Percentiles rank a stretch among this genome's conserved stretches.
Conservation (phyloP, 2,797 vertebrate species). For the Cossypha dichroa region DNA sequence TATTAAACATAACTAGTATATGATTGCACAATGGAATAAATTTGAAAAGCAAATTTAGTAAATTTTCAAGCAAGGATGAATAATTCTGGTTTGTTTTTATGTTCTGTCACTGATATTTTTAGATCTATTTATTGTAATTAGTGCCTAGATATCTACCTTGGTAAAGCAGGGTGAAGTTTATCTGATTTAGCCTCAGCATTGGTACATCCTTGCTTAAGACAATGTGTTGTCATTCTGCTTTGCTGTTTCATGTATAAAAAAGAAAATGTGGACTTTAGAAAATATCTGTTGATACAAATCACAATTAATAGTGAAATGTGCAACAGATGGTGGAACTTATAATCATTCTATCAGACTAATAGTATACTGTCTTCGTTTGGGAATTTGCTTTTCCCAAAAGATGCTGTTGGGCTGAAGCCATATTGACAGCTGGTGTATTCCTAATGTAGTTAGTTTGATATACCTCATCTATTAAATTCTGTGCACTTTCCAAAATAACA, state of each 20-base stretch:
- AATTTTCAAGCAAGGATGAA: neutral
- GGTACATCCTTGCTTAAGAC: neutral
- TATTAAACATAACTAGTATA: neutral
- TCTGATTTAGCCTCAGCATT: neutral
- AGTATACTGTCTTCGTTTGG: conserved; percentile 72
- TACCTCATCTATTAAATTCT: conserved; percentile 82
- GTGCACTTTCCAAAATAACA: conserved; percentile 81
- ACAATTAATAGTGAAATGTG: conserved; percentile 77
- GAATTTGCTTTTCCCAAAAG: conserved; percentile 77
- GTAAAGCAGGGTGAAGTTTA: neutral
- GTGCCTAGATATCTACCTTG: conserved; percentile 5
- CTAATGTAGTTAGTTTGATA: conserved; percentile 80
- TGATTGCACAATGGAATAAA: neutral
- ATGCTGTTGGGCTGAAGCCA: conserved; percentile 76
- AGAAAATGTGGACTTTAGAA: conserved; percentile 51
- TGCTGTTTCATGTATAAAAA: conserved; percentile 24
- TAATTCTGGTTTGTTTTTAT: neutral
- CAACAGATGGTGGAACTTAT: conserved; percentile 80
- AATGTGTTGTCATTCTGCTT: conserved; percentile 24
- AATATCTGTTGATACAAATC: conserved; percentile 66
- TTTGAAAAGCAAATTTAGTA: conserved; percentile 18
- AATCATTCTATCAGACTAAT: conserved; percentile 79
- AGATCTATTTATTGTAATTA: conserved; percentile 12
- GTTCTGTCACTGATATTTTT: neutral
- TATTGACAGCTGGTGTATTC: conserved; percentile 79